Percentiles rank a stretch among this genome's conserved stretches.
Evolutionary conservation across 2,888 invertebrate genomes (phyloP).

Genomic region (Thalpophila matura): DNA sequence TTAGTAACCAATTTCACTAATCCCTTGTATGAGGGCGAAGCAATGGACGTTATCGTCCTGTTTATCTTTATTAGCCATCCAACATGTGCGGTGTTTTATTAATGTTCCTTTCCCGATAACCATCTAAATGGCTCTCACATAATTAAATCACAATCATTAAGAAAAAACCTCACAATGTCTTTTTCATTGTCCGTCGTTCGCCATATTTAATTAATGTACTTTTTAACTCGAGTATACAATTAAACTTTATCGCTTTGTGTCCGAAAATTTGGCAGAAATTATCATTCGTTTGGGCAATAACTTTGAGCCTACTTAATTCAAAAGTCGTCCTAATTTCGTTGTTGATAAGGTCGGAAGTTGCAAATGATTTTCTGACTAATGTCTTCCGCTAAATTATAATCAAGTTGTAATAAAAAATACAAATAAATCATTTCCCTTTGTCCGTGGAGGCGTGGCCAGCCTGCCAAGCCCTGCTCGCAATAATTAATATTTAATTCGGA

Average conservation of each 20-base stretch:
- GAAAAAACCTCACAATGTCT: constrained; percentile 57
- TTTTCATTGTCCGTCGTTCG: constrained; percentile 61
- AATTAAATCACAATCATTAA: constrained; percentile 61
- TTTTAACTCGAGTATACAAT: constrained; percentile 66
- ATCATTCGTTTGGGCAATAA: constrained; percentile 56
- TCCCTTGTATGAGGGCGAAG: constrained; percentile 2
- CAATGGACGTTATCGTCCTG: constrained; percentile 6
- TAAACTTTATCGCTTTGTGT: constrained; percentile 66
- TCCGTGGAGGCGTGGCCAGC: constrained; percentile 57
- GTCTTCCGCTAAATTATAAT: constrained; percentile 68
- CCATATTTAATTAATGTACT: constrained; percentile 66
- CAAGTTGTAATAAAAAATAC: constrained; percentile 66
- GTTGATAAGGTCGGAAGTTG: constrained; percentile 37
- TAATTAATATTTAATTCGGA: constrained; percentile 72
- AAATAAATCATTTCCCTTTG: constrained; percentile 72
- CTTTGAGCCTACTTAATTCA: constrained; percentile 16
- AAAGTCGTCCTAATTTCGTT: constrained; percentile 30
- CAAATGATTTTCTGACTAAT: constrained; percentile 43
- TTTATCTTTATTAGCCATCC: constrained; percentile 6
- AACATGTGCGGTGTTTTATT: constrained; percentile 36
- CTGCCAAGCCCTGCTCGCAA: constrained; percentile 64
- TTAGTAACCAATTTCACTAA: too few relatives aligned
- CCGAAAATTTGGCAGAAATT: constrained; percentile 64
- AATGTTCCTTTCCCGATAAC: constrained; percentile 33
- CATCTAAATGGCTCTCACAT: constrained; percentile 56